These are phyloP conservation scores for Agonum fuliginosum DNA, from an alignment of 2,888 invertebrate species.

Conservation along the genomic window DNA sequence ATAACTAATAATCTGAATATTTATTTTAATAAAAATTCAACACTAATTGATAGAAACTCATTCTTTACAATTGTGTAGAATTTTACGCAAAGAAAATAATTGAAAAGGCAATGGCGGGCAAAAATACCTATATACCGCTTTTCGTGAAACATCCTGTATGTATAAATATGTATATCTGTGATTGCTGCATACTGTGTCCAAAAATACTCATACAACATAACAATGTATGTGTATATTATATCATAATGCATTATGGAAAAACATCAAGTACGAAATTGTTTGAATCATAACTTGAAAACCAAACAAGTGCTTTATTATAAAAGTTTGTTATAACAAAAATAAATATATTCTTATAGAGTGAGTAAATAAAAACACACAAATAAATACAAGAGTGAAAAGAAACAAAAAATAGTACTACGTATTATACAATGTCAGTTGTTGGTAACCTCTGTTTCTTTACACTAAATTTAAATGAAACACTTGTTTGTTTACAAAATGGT, in stretches of 20 bases:
- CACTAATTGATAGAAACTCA: no score
- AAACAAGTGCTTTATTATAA: conserved; percentile 58
- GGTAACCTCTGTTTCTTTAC: conserved; percentile 26
- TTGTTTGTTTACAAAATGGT: conserved; percentile 51
- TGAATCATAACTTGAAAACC: conserved; percentile 38
- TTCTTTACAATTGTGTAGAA: no score
- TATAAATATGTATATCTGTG: no score
- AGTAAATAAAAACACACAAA: conserved; percentile 48
- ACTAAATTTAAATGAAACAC: conserved; percentile 38
- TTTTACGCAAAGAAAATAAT: no score
- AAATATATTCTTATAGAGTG: conserved; percentile 48
- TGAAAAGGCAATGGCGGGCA: no score
- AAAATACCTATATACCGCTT: no score
- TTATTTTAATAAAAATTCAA: no score
- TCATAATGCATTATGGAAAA: not conserved
- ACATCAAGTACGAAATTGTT: conserved; percentile 33
- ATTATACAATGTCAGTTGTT: conserved; percentile 6
- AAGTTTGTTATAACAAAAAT: conserved; percentile 55
- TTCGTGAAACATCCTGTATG: no score
- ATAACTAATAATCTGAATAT: no score
- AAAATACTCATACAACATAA: not conserved
- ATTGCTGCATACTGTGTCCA: not conserved
- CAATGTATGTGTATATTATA: not conserved
- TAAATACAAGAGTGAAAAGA: conserved; percentile 23
- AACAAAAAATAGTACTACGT: conserved; percentile 34